Base-by-base conservation (phyloP, 1,140 invertebrate genomes). In the Zaprionus capensis region DNA sequence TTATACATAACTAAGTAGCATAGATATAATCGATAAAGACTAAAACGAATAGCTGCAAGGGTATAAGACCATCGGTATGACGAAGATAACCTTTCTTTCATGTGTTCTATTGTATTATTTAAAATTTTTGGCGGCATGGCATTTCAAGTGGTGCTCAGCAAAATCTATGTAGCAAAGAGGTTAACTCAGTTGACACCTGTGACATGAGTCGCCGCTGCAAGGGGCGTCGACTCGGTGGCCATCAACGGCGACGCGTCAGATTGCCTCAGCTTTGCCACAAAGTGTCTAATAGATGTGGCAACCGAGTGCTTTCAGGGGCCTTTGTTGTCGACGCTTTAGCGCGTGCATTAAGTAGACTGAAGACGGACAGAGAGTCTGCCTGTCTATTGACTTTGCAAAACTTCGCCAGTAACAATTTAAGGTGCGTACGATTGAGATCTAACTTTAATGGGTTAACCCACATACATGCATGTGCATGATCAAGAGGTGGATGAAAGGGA, bases 311-410 rank as follows among this genome's bases (percentile, higher is more conserved):
- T n/a, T 55, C 15, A 55, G 46, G 46, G 49, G 36, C 51, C 57
- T 62, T 58, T 58, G 64, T 67, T 57, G 64, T 49, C 51, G 62
- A 22, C 28, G 34, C 41, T 6, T 24, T 3, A 17, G 46, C 49
- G 63, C 34, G 36, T 66, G 34, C 51, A 56, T 64, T 64, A 64
- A 64, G 41, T 58, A 28, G 20, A 34, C 14, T 64, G 59, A 36
- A 31, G 31, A 31, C 31, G 26, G 12, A 68, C 24, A 7, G 20
- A 51, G n/a, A 44, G 15, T 26, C 34, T 57, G 28, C 3, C 55
- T 67, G 53, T 55, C 73, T 41, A 85, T 81, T 70, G 70, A 71
- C 83, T 88, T 86, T 85, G 80, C 83, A 87, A 80, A 71, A 82
- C 72, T 79, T 82, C 17, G 65, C 62, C 62, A 75, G 55, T 46